These are phyloP conservation scores for Apodemia hepburni DNA, from an alignment of 2,888 invertebrate species.

Conservation along the genomic window DNA sequence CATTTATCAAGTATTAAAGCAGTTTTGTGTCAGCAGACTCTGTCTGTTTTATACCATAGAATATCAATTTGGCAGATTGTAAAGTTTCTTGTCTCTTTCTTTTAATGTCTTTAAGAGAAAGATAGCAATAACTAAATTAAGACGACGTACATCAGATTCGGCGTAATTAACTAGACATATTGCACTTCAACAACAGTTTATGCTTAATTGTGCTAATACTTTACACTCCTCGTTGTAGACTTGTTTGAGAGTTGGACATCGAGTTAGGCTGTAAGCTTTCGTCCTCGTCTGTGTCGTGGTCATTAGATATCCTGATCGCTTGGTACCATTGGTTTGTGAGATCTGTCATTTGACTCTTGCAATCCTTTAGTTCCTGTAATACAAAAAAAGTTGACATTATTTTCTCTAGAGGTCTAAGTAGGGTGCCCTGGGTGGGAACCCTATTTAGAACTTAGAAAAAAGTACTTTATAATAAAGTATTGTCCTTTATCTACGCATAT, in stretches of 20 bases:
- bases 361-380: conserved; percentile 94
- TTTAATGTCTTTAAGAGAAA: no score
- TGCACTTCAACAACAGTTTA: background rate
- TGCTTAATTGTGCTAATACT: conserved; percentile 2
- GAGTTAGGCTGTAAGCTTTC: conserved; percentile 61
- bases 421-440: no score
- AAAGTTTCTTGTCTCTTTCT: no score
- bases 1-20: no score
- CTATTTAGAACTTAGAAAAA: no score
- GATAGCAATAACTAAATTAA: no score
- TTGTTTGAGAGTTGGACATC: conserved; percentile 60
- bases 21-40: no score
- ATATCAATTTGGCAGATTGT: no score
- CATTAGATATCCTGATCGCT: conserved; percentile 93
- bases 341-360: conserved; percentile 97
- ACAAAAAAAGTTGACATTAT: background rate
- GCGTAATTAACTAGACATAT: background rate
- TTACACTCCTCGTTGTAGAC: conserved; percentile 62
- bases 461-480: no score
- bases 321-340: conserved; percentile 98
- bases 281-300: conserved; percentile 90
- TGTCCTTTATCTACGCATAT: no score
- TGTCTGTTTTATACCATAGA: no score
- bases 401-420: no score
- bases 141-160: background rate